Evolutionary conservation across 2,113 vertebrate genomes (phyloP), one percentile per base, ranked within the genome.

Genomic region (Neogobius melanostomus): DNA sequence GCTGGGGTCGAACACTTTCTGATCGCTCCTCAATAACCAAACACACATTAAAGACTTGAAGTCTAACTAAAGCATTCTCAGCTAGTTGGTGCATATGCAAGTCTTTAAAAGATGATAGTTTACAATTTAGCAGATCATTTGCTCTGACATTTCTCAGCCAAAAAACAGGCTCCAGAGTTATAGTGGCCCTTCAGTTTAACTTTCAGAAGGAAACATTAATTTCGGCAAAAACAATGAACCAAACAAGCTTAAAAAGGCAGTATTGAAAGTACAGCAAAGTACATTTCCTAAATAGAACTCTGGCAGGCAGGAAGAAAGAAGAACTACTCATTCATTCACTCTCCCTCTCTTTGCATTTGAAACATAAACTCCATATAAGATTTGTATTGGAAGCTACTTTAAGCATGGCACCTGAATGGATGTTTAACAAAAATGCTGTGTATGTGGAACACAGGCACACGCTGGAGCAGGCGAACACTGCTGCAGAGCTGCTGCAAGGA

Each of bases 151-250:
- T 0, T 51, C 16, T 1, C 4, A 49, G 12, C 44, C 21, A 21
- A 14, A 44, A 43, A 48, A 14, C 10, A 0, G 56, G 1, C 14
- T 59, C 56, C 21, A 59, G 2, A 59, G 7, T 59, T 6, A 36
- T 43, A 28, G 64, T 79, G 48, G 15, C 90, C 83, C 91, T 93
- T 92, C 92, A 94, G 93, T 94, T 92, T 87, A 92, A 91, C 89
- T 89, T 92, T 93, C 85, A 92, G 92, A 91, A 95, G 94, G 94
- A 95, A 92, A 90, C 21, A 92, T 88, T 91, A 82, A 94, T 94
- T 93, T 93, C 88, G 90, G 80, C 73, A 78, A 92, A 94, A 93
- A 95, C 94, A 95, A 95, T 92, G 85, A 93, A 17, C 82, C 82
- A 92, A 90, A 86, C 87, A 92, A 92, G 11, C 57, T 60, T 0